phyloP scores from a whole-genome alignment of 2,113 vertebrate species.

The Anser brachyrhynchus region DNA sequence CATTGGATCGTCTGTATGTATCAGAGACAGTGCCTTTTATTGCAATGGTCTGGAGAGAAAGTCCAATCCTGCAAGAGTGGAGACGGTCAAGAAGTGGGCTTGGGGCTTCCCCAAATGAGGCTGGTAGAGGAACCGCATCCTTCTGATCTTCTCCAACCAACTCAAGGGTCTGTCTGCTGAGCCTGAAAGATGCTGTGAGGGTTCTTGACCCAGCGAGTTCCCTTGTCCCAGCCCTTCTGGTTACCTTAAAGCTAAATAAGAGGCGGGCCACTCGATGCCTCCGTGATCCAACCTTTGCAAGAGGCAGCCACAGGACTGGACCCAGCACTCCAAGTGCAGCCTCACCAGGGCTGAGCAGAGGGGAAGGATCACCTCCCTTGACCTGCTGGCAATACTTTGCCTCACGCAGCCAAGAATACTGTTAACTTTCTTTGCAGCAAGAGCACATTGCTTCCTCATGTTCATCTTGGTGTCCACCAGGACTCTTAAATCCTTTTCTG shows the following conservation, averaged over 20 bases:
- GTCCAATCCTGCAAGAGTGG: neutral
- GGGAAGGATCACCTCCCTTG: no score
- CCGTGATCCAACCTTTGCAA: neutral
- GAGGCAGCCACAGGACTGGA: neutral
- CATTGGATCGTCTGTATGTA: neutral
- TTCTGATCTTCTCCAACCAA: neutral
- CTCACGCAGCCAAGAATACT: no score
- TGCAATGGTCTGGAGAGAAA: neutral
- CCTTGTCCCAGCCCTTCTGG: neutral
- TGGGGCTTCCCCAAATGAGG: neutral
- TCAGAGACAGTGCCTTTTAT: neutral
- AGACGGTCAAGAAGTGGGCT: neutral
- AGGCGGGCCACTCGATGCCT: no score
- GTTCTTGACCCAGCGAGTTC: neutral
- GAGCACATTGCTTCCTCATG: no score
- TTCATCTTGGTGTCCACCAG: no score
- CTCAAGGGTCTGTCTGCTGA: neutral
- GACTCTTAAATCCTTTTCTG: neutral
- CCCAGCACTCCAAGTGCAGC: no score
- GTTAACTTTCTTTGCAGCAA: no score
- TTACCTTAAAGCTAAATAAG: neutral
- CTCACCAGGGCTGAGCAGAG: no score
- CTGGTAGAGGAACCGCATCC: neutral
- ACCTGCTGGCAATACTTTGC: no score
- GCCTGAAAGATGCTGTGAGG: neutral